phyloP scores from a whole-genome alignment of 2,888 invertebrate species.

The Coremacera marginata region DNA sequence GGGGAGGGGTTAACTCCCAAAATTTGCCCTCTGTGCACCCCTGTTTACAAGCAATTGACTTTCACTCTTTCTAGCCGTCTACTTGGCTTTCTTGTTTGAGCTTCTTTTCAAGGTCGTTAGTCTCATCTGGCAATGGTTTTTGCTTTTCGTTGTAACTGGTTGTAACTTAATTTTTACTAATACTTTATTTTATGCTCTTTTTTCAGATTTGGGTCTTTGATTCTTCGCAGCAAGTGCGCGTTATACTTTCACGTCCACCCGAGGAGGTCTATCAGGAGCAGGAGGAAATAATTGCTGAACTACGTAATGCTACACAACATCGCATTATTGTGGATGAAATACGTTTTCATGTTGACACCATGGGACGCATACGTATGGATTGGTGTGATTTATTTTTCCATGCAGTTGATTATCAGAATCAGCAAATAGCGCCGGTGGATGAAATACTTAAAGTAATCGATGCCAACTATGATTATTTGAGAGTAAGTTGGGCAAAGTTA shows the following conservation, averaged over 20 bases:
- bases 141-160: too few relatives aligned
- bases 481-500: slow-evolving; percentile 67
- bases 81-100: too few relatives aligned
- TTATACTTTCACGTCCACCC: slow-evolving; percentile 86
- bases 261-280: slow-evolving; percentile 80
- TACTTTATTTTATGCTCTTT: neutral
- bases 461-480: slow-evolving; percentile 86
- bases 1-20: too few relatives aligned
- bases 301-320: slow-evolving; percentile 82
- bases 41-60: too few relatives aligned
- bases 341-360: slow-evolving; percentile 78
- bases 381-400: slow-evolving; percentile 89
- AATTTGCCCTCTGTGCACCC: too few relatives aligned
- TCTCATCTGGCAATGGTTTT: too few relatives aligned
- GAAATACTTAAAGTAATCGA: slow-evolving; percentile 85
- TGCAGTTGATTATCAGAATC: slow-evolving; percentile 80
- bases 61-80: too few relatives aligned
- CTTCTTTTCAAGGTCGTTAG: too few relatives aligned
- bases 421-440: slow-evolving; percentile 82
- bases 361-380: slow-evolving; percentile 70
- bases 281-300: slow-evolving; percentile 78
- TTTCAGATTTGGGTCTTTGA: slow-evolving; percentile 91
- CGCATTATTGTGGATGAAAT: slow-evolving; percentile 85
- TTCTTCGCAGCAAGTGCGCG: slow-evolving; percentile 83
- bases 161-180: too few relatives aligned